Evolutionary conservation across 2,888 invertebrate genomes (phyloP).

Genomic region (Diaphora mendica): DNA sequence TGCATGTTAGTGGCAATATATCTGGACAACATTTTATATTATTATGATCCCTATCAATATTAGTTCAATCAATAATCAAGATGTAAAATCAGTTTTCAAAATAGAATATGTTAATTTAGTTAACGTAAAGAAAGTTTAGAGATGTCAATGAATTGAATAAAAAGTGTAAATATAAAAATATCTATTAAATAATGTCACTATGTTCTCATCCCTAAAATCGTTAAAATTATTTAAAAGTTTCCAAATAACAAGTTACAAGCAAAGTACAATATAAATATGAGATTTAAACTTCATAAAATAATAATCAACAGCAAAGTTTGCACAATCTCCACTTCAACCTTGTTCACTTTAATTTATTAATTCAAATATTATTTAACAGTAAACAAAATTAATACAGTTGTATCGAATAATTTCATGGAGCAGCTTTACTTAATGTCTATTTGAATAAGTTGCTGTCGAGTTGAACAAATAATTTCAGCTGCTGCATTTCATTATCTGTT

Average conservation of each 20-base stretch:
- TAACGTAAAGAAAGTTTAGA: too few relatives aligned
- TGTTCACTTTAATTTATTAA: slow-evolving; percentile 4
- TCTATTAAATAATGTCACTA: too few relatives aligned
- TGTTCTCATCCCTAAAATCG: too few relatives aligned
- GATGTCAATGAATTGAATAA: too few relatives aligned
- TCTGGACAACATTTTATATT: too few relatives aligned
- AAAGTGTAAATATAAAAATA: too few relatives aligned
- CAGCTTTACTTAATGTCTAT: slow-evolving; percentile 6
- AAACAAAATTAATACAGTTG: neutral
- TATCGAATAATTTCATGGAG: slow-evolving; percentile 4
- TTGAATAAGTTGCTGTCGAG: slow-evolving; percentile 6
- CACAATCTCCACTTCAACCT: neutral
- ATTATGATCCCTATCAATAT: too few relatives aligned
- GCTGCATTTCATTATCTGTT: slow-evolving; percentile 8
- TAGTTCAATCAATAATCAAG: too few relatives aligned
- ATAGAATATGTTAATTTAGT: too few relatives aligned
- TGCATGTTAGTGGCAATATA: too few relatives aligned
- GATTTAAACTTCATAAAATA: neutral
- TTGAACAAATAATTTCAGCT: neutral
- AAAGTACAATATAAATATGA: neutral
- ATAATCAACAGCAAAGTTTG: neutral
- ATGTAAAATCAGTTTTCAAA: too few relatives aligned
- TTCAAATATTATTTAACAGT: slow-evolving; percentile 2
- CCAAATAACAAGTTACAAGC: neutral
- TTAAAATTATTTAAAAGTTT: neutral